These are phyloP conservation scores for Phasia obesa DNA, from an alignment of 2,888 invertebrate species.

Conservation along the genomic window DNA sequence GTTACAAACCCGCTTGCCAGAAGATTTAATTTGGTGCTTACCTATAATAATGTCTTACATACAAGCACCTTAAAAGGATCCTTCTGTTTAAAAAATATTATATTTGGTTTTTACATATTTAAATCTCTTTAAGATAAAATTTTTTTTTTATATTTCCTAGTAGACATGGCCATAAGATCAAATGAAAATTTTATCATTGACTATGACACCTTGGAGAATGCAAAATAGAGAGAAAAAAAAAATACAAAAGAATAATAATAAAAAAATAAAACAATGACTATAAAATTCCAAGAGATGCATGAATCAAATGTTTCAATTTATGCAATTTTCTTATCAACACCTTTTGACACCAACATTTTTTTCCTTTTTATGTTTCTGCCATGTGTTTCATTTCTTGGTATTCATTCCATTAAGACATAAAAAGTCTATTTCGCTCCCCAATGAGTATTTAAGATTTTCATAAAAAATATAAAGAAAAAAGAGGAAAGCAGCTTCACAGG, in stretches of 20 bases:
- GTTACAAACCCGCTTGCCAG: not conserved
- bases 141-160: not conserved
- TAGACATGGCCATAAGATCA: not conserved
- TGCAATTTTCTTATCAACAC: slow-evolving; percentile 58
- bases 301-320: slow-evolving; percentile 35
- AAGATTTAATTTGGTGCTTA: not conserved
- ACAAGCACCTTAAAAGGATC: no score
- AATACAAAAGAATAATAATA: not conserved
- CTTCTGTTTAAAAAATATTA: no score
- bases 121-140: not conserved
- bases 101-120: no score
- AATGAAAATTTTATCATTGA: slow-evolving; percentile 46
- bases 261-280: slow-evolving; percentile 10
- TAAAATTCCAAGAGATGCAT: slow-evolving; percentile 22
- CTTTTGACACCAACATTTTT: slow-evolving; percentile 45
- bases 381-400: not conserved
- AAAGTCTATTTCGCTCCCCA: slow-evolving; percentile 32
- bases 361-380: not conserved
- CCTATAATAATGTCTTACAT: no score
- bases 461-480: slow-evolving; percentile 6
- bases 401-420: slow-evolving; percentile 40
- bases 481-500: slow-evolving; percentile 42
- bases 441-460: slow-evolving; percentile 24
- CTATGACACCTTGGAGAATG: slow-evolving; percentile 60
- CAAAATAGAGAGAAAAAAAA: slow-evolving; percentile 11